Evolutionary conservation across 1,140 invertebrate species (phyloP), one percentile per base, ranked within the genome.

Genomic region (Lethocerus indicus): DNA sequence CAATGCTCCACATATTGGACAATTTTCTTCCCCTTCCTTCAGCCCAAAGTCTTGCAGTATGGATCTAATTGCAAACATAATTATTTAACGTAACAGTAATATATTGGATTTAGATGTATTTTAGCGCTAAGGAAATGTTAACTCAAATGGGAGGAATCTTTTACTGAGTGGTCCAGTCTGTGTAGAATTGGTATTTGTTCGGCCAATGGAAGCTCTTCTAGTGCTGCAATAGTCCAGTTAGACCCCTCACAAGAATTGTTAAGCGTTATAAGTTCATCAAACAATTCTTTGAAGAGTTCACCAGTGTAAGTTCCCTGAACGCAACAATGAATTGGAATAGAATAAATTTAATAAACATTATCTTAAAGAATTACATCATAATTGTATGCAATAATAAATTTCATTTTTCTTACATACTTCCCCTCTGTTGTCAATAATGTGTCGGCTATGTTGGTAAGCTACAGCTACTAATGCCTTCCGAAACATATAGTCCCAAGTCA

Each of bases 131-230:
- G 18, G 7, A n/a, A 1, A 39, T 20, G 5, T 39, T 14, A 39
- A n/a, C 18, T 13, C 36, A 20, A 39, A 20, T 39, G n/a, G n/a
- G n/a, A n/a, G n/a, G n/a, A 39, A 39, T n/a, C 25, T 28, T 46
- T 40, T 12, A 85, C 71, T 0, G 81, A 81, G 35, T 60, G 59
- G 37, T 62, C 58, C 6, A 84, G 65, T 58, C 81, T 68, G 60
- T 86, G 82, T 3, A 86, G 65, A 32, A 84, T 73, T 3, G 82
- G 77, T 60, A 86, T 85, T 64, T 86, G 81, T 58, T 86, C 83
- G 0, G 81, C 78, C 4, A 85, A 66, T 0, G 82, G 81, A 40
- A 84, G 57, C 54, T 84, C 75, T 51, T 79, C 76, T 13, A 58
- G 43, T 44, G 53, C 54, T 20, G 39, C 50, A 14, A 45, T 58